phyloP scores from a whole-genome alignment of 2,888 invertebrate genomes.

The Microctonus aethiopoides region DNA sequence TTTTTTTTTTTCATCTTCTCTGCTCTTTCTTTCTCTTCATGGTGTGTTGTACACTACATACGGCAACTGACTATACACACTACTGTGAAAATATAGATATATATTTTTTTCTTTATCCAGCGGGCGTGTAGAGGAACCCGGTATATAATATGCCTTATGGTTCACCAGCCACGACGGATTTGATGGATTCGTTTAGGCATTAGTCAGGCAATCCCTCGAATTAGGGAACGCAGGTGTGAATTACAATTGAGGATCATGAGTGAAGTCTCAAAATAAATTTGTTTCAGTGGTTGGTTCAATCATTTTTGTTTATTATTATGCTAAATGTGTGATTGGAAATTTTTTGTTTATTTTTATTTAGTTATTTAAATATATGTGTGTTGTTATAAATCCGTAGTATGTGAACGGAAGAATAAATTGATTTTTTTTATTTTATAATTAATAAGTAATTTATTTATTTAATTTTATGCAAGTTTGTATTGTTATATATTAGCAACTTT shows the following conservation, averaged over 20 bases:
- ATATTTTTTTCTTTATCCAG: constrained; percentile 32
- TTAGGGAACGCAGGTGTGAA: constrained; percentile 26
- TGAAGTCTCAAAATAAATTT: not conserved
- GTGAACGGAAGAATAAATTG: too few relatives aligned
- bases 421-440: too few relatives aligned
- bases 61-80: not conserved
- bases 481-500: too few relatives aligned
- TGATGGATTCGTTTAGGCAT: constrained; percentile 30
- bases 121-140: constrained; percentile 19
- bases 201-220: constrained; percentile 20
- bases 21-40: not conserved
- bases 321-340: too few relatives aligned
- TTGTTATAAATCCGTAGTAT: too few relatives aligned
- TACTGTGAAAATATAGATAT: constrained; percentile 35
- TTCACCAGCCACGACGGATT: constrained; percentile 3
- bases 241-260: constrained; percentile 6
- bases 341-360: too few relatives aligned
- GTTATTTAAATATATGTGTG: too few relatives aligned
- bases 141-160: not conserved
- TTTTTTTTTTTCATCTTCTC: constrained; percentile 7
- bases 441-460: too few relatives aligned
- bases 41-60: not conserved
- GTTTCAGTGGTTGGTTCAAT: not conserved
- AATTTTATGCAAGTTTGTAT: too few relatives aligned
- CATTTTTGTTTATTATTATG: too few relatives aligned